A percentile compares a stretch with the other conserved stretches of the same genome.
Evolutionary conservation across 1,140 invertebrate species (phyloP).

Genomic region (Fopius arisanus): DNA sequence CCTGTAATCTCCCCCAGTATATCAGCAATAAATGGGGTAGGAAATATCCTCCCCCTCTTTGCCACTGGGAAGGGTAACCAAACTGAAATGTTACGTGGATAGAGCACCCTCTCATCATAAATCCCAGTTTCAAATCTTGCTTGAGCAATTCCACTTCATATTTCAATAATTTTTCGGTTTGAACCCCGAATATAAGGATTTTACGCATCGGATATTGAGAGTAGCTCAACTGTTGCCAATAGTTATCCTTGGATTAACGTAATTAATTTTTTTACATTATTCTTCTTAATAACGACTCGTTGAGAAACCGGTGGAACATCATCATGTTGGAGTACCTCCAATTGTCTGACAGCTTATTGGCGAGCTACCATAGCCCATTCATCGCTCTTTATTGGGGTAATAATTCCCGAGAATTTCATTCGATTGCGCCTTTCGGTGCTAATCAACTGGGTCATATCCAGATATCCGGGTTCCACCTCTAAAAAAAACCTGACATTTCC

Average conservation of each 20-base stretch:
- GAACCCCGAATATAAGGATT: background rate
- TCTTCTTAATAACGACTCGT: background rate
- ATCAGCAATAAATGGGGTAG: constrained; percentile 47
- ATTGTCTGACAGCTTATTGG: background rate
- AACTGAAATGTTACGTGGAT: background rate
- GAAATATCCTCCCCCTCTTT: background rate
- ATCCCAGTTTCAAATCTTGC: constrained; percentile 33
- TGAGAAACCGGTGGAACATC: background rate
- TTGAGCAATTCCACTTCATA: constrained; percentile 4
- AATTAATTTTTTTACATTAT: background rate
- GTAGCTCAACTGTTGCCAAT: too few relatives aligned
- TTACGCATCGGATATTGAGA: too few relatives aligned
- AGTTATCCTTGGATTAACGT: background rate
- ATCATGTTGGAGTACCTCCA: background rate
- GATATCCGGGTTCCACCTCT: too few relatives aligned
- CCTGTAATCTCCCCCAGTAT: constrained; percentile 59
- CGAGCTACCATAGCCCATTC: too few relatives aligned
- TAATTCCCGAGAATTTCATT: too few relatives aligned
- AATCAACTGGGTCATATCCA: too few relatives aligned
- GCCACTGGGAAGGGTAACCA: background rate
- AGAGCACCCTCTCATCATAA: constrained; percentile 18
- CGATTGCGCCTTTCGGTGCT: too few relatives aligned
- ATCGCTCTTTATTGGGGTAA: too few relatives aligned
- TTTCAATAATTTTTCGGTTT: constrained; percentile 1
- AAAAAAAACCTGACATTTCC: too few relatives aligned